These are phyloP conservation scores for Condylura cristata DNA, from an alignment of 2,113 vertebrate species.

Conservation along the genomic window DNA sequence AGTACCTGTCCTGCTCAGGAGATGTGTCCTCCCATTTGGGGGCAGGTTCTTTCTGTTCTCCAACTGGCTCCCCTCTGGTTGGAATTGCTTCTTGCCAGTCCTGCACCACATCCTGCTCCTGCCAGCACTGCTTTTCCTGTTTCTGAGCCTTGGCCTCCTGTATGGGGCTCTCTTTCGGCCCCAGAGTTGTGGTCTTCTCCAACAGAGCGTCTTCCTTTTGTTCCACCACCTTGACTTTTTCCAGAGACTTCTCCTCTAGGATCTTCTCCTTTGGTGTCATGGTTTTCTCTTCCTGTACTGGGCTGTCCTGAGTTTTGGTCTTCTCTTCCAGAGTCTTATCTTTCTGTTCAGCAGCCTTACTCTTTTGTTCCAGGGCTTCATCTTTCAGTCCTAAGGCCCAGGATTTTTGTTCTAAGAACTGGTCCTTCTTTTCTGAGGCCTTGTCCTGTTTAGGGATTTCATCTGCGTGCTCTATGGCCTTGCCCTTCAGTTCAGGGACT, in stretches of 20 bases:
- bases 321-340: constrained; percentile 36
- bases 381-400: constrained; percentile 42
- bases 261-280: constrained; percentile 15
- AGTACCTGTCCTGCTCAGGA: constrained; percentile 63
- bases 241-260: constrained; percentile 76
- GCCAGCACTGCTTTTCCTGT: constrained; percentile 51
- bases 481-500: constrained; percentile 57
- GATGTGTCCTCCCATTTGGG: constrained; percentile 54
- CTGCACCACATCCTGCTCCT: constrained; percentile 18
- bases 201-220: constrained; percentile 35
- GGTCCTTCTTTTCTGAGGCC: constrained; percentile 21
- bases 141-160: background rate
- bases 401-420: constrained; percentile 49
- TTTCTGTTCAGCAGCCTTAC: constrained; percentile 1
- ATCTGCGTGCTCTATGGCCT: background rate
- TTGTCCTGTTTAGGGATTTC: constrained; percentile 10
- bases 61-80: background rate
- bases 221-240: constrained; percentile 60
- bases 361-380: constrained; percentile 34
- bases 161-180: background rate
- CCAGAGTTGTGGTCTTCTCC: constrained; percentile 34
- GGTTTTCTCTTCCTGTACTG: constrained; percentile 56
- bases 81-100: constrained; percentile 51
- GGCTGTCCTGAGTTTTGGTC: background rate
- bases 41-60: constrained; percentile 54